These are phyloP conservation scores for Dendropsophus ebraccatus DNA, from an alignment of 2,113 vertebrate species.

Conservation along the genomic window DNA sequence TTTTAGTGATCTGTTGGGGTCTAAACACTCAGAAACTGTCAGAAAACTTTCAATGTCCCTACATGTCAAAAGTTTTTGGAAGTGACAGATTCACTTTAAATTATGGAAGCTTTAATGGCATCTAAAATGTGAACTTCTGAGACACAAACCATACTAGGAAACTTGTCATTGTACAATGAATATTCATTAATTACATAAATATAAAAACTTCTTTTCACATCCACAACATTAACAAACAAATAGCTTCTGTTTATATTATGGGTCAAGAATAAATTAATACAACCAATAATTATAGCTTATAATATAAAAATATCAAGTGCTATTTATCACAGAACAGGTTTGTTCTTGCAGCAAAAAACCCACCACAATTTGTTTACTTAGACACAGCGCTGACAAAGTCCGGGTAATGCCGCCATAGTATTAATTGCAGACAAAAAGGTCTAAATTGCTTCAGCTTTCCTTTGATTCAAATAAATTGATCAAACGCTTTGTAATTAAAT, in stretches of 20 bases:
- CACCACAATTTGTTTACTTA: constrained; percentile 23
- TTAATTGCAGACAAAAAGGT: constrained; percentile 57
- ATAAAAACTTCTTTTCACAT: no score
- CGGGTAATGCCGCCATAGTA: constrained; percentile 21
- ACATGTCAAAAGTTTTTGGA: no score
- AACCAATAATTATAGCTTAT: neutral
- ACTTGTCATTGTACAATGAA: neutral
- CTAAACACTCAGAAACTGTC: no score
- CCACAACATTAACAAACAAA: no score
- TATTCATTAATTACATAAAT: no score
- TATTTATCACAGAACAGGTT: neutral
- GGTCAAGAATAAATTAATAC: neutral
- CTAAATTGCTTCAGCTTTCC: constrained; percentile 50
- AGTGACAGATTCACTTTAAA: no score
- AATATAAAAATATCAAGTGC: neutral
- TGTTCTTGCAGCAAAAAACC: constrained; percentile 1
- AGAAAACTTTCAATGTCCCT: no score
- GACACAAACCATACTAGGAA: neutral
- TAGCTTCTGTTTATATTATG: neutral
- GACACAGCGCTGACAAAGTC: constrained; percentile 1
- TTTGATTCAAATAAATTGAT: constrained; percentile 56
- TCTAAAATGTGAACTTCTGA: no score
- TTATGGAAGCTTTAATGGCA: no score
- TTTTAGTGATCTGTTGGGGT: no score
- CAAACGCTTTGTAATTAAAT: constrained; percentile 57